Percentiles rank a stretch among this genome's conserved stretches.
These are phyloP conservation scores for Nematostella vectensis DNA, from an alignment of 92 coral and sea anemone genomes.

Conservation along the genomic window DNA sequence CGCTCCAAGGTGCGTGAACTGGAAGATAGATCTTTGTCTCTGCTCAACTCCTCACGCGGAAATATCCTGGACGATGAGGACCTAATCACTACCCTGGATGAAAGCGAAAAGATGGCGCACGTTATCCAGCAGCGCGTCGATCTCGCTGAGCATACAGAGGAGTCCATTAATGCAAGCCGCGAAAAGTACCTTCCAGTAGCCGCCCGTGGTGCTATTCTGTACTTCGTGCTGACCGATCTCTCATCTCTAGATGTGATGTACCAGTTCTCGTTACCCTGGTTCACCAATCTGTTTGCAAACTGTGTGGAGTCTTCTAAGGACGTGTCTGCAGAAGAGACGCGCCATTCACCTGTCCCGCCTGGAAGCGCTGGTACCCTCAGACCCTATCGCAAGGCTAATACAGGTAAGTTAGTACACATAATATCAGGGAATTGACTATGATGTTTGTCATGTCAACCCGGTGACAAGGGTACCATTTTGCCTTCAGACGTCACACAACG, in stretches of 20 bases:
- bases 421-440: too few relatives aligned
- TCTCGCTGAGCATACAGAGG: constrained; percentile 78
- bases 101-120: constrained; percentile 87
- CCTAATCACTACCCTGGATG: constrained; percentile 78
- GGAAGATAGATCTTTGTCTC: constrained; percentile 75
- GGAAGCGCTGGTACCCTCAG: constrained; percentile 91
- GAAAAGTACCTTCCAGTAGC: constrained; percentile 87
- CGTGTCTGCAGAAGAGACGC: constrained; percentile 20
- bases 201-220: constrained; percentile 83
- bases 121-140: constrained; percentile 75
- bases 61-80: constrained; percentile 94
- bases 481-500: too few relatives aligned
- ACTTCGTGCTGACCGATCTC: constrained; percentile 80
- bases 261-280: constrained; percentile 91
- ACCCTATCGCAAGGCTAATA: constrained; percentile 40
- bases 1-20: constrained; percentile 77
- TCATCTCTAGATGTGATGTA: constrained; percentile 85
- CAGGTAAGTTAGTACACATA: constrained; percentile 12
- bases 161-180: constrained; percentile 54
- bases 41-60: constrained; percentile 77
- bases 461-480: too few relatives aligned
- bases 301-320: constrained; percentile 61
- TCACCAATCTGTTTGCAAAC: constrained; percentile 67
- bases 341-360: constrained; percentile 68
- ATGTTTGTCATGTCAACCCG: too few relatives aligned